Base-by-base conservation (phyloP, 2,888 invertebrate species). In the Sericinus montela region DNA sequence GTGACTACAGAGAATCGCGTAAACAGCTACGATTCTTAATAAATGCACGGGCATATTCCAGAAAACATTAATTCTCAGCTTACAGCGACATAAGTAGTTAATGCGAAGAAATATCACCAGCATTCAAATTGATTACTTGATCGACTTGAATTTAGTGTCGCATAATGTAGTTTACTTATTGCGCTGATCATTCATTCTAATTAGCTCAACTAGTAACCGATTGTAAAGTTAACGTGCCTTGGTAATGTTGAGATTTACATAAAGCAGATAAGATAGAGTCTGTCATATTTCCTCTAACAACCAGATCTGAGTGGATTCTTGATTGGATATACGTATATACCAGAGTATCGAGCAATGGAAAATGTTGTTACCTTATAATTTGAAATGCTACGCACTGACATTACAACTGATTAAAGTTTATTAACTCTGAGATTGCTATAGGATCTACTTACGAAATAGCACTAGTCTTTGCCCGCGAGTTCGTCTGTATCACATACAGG, bases 1-100 rank as follows among this genome's bases (percentile, higher is more conserved):
- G 51, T 48, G 46, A 37, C 52, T 59, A 62, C 59, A 62, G 61
- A 59, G 23, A 30, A 39, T 36, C 15, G 25, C 15, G 10, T 1
- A 19, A 4, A 19, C 14, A 32, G 16, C 16, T 2, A 19, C 19
- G 35, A 15, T 16, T 16, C 32, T 11, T 1, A 32, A n/a, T 1
- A 16, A 37, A 19, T 25, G 30, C 40, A 16, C 1, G 10, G 9
- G 15, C 29, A 41, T 16, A 41, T 30, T 29, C 14, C 41, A 38
- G 13, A 52, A 54, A 58, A 61, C 69, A 81, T 82, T 75, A 80
- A 78, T 83, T 72, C 63, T 60, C 50, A 62, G 67, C 68, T 82
- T 77, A 80, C 57, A 57, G 60, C 65, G 53, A 55, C 58, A 58
- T 61, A 57, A 67, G 69, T 69, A 60, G 60, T 64, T 78, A 78